A percentile compares a stretch with the other conserved stretches of the same genome.
Evolutionary conservation across 2,113 vertebrate genomes (phyloP).

Genomic region (Anolis carolinensis): DNA sequence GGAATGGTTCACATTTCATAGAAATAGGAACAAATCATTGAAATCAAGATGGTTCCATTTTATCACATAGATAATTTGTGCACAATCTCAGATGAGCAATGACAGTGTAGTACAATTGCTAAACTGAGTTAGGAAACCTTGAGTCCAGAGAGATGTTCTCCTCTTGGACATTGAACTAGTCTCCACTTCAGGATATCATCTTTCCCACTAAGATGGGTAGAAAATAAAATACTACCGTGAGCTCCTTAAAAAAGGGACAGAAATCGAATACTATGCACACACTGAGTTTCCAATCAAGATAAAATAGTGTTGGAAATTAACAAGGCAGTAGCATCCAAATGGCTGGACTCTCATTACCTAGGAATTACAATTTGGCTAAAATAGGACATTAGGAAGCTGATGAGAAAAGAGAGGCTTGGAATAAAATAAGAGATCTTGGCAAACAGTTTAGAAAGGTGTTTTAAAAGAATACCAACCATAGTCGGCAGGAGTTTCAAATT

Average conservation of each 20-base stretch:
- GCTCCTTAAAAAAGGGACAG: neutral
- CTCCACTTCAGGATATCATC: neutral
- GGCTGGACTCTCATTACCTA: neutral
- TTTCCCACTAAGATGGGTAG: neutral
- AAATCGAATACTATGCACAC: neutral
- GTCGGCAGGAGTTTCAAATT: neutral
- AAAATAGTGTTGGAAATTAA: neutral
- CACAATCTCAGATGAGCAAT: neutral
- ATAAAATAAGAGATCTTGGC: neutral
- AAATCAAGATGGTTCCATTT: neutral
- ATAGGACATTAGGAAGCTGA: neutral
- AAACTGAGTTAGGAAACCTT: neutral
- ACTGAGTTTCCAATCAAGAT: neutral
- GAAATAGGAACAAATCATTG: slow-evolving; percentile 17
- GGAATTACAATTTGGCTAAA: slow-evolving; percentile 10
- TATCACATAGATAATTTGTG: neutral
- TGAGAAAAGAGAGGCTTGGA: slow-evolving; percentile 8
- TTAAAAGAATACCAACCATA: neutral
- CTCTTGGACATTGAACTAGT: neutral
- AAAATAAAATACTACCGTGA: neutral
- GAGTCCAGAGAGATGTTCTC: neutral
- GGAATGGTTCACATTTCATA: neutral
- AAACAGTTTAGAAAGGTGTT: neutral
- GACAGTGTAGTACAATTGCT: too few species aligned
- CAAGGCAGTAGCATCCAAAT: neutral